phyloP scores from a whole-genome alignment of 2,797 vertebrate species.

The Nyctibius grandis region DNA sequence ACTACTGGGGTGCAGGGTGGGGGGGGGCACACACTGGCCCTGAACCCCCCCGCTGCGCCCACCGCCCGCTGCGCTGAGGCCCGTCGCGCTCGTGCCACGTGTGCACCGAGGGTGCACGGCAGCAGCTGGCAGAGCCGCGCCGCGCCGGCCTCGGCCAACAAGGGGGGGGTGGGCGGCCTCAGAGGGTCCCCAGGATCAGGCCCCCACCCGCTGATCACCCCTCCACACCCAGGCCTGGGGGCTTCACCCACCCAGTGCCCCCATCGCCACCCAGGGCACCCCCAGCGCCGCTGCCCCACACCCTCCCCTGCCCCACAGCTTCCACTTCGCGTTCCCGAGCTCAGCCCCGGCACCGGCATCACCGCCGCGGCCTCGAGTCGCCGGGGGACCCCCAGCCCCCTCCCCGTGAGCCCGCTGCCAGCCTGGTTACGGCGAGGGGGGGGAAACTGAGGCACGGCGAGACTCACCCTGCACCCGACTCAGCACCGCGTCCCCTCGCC shows the following conservation, averaged over 20 bases:
- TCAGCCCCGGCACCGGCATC: neutral
- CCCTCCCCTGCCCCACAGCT: neutral
- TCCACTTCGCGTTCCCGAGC: neutral
- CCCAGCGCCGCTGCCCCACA: neutral
- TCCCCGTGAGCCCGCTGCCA: neutral
- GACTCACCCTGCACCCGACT: neutral
- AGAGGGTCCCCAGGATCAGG: neutral
- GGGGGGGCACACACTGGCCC: neutral
- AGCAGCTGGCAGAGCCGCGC: conserved; percentile 15
- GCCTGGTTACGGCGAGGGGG: too few species aligned
- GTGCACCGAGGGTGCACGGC: conserved; percentile 45
- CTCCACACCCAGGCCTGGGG: neutral
- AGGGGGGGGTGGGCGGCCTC: neutral
- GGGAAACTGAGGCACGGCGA: neutral
- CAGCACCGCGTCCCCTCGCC: neutral
- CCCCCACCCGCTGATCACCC: neutral
- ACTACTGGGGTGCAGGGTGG: neutral
- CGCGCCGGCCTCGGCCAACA: neutral
- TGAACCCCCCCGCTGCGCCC: neutral
- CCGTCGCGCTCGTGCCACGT: conserved; percentile 24
- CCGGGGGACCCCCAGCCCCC: neutral
- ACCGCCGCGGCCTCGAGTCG: neutral
- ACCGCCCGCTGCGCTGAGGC: neutral
- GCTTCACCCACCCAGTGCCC: neutral
- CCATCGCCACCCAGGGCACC: neutral